Evolutionary conservation across 2,797 vertebrate species (phyloP), one percentile per base, ranked within the genome.

Genomic region (Scolopax bukidnonensis): DNA sequence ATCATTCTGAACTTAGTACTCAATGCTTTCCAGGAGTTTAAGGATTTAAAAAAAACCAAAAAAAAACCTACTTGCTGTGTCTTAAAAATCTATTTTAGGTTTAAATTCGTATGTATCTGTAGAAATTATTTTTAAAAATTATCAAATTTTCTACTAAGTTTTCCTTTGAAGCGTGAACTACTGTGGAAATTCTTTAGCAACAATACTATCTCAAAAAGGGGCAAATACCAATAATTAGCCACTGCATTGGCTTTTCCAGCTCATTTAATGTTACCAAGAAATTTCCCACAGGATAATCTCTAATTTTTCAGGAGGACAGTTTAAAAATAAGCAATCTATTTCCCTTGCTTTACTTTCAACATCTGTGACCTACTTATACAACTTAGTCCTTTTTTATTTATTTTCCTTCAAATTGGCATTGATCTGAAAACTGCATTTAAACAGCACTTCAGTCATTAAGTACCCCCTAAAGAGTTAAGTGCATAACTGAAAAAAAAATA

Each of bases 311-410:
- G 53, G 8, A 95, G 69, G 74, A 53, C 93, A 88, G 78, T 92
- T 95, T 87, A 93, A 96, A 94, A 96, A 96, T 95, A 93, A 80
- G 81, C 68, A 32, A 75, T 92, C 95, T 54, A 87, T 54, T 95
- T 93, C 71, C 80, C 75, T 19, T 38, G 18, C 36, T 91, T 91
- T 70, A 85, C 77, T 95, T 87, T 80, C 68, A 59, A 10, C 15
- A 48, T 53, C 67, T 82, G 25, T 60, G 90, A 95, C 93, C 96
- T 94, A 96, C 88, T 97, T 97, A 70, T 11, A 82, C 21, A 77
- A 88, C 38, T 43, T 45, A 4, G 21, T 27, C 30, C 15, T 41
- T 40, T 73, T 30, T 53, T 19, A 50, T 33, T 76, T 79, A 9
- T 21, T 20, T 54, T 63, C 32, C 45, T 84, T 5, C 12, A 36